Conservation (phyloP, 53 echinoderm and acorn worm species). For the Paelopatides confundens region DNA sequence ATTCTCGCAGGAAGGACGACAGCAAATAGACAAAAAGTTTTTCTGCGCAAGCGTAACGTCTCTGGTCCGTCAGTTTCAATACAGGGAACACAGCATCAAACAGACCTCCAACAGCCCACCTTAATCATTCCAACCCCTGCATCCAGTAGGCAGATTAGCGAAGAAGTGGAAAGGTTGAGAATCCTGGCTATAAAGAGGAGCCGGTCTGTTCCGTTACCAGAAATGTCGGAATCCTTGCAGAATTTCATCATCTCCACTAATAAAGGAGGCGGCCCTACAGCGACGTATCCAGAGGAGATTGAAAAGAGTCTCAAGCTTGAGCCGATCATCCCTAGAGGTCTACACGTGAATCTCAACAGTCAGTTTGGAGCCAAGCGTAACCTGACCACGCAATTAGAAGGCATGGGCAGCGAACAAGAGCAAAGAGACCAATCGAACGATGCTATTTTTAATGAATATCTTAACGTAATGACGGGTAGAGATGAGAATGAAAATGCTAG, state of each 20-base stretch:
- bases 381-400: constrained; percentile 61
- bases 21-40: neutral
- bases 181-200: constrained; percentile 22
- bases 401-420: constrained; percentile 41
- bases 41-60: constrained; percentile 65
- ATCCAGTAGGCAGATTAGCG: neutral
- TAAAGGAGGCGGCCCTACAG: neutral
- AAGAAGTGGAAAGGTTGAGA: neutral
- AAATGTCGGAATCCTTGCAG: constrained; percentile 27
- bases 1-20: constrained; percentile 2
- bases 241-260: constrained; percentile 32
- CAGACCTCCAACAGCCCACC: constrained; percentile 48
- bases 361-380: constrained; percentile 69
- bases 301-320: constrained; percentile 20
- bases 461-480: neutral
- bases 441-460: neutral
- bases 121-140: constrained; percentile 55
- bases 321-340: neutral
- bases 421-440: neutral
- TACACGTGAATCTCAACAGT: neutral
- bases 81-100: constrained; percentile 49
- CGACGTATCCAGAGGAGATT: constrained; percentile 33
- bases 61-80: constrained; percentile 74
- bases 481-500: constrained; percentile 17
- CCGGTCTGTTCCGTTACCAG: constrained; percentile 36